These are phyloP conservation scores for Macheiramphus alcinus DNA, from an alignment of 2,113 vertebrate genomes.

Conservation along the genomic window DNA sequence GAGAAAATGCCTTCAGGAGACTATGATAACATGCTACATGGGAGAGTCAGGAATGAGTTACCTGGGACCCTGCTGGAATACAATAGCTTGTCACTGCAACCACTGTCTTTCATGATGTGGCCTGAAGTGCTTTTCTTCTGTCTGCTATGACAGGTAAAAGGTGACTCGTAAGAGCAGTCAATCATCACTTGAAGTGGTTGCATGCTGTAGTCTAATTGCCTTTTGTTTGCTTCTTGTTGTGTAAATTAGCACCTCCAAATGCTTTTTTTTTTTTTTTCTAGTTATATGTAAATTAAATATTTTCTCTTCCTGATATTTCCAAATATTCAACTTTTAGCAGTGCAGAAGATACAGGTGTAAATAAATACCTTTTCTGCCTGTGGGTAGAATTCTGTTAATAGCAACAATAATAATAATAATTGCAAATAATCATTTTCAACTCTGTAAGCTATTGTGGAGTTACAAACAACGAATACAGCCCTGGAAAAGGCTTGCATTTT, in stretches of 20 bases:
- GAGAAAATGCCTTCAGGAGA: background rate
- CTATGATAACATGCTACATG: rapidly evolving
- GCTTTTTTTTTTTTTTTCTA: no score
- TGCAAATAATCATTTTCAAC: background rate
- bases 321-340: background rate
- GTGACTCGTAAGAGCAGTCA: background rate
- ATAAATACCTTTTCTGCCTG: background rate
- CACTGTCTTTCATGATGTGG: background rate
- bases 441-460: background rate
- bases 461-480: background rate
- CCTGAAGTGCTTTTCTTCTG: background rate
- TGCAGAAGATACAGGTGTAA: background rate
- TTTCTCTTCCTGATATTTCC: background rate
- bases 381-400: background rate
- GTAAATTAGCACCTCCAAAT: background rate
- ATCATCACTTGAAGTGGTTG: background rate
- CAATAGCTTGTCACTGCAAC: background rate
- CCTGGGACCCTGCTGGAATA: background rate
- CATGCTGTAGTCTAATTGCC: background rate
- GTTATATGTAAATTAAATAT: background rate
- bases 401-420: background rate
- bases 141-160: background rate
- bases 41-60: background rate
- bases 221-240: background rate
- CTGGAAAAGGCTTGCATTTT: background rate